Evolutionary conservation across 2,888 invertebrate species (phyloP), one percentile per base, ranked within the genome.

Genomic region (Julus scanicus): DNA sequence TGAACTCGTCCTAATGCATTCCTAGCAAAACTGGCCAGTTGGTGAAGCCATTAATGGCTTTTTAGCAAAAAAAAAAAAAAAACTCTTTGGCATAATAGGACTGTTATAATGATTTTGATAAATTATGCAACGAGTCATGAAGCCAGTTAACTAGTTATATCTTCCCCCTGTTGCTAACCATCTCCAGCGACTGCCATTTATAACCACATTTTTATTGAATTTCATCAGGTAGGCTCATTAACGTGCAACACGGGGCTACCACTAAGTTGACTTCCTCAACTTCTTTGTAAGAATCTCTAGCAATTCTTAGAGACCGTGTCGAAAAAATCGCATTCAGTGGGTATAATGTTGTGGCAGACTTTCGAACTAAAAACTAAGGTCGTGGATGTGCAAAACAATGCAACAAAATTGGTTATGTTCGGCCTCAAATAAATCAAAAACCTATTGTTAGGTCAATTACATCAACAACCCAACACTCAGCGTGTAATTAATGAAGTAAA

Each of bases 391-490:
- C 29, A 29, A 71, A 71, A 71, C 71, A 71, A 71, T 71, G 71
- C 29, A 29, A 8, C 71, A 29, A 71, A 71, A 71, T 71, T 71
- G 71, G 71, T 29, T 71, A 13, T 29, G 71, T 71, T 71, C 71
- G 29, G 71, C 71, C 71, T 71, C 71, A 29, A 29, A 71, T 71
- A 71, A 71, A 71, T 71, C 71, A 71, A 71, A 71, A 71, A 71
- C 71, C 71, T 71, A 71, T 71, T 71, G 71, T 71, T 71, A 29
- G 71, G 71, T 71, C 71, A 71, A 71, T 71, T 71, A n/a, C 71
- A 71, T 71, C 71, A 71, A 71, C 63, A 20, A 20, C 63, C 63
- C 63, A n/a, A 63, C 71, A 71, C 71, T 71, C 71, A 71, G 71
- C 71, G 71, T 71, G 71, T 29, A 71, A 71, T 71, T 71, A 71